Base-by-base conservation (phyloP, 2,797 vertebrate genomes). In the Neomorphus geoffroyi region DNA sequence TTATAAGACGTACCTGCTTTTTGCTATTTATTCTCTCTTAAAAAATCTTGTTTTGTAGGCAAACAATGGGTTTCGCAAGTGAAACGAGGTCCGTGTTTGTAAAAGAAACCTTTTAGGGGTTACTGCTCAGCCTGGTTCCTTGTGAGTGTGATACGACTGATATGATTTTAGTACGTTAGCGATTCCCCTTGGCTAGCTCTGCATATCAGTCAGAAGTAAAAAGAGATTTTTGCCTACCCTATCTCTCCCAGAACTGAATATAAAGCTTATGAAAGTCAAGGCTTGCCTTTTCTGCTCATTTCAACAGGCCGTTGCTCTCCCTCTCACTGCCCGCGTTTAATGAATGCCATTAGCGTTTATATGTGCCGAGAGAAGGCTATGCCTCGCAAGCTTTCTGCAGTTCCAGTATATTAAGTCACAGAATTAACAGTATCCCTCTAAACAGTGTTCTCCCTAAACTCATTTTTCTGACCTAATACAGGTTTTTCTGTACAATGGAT, bases 91-190 rank as follows among this genome's bases (percentile, higher is more conserved):
- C 92, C 4, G 2, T 6, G 6, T 48, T 23, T 71, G 65, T 48
- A 30, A 72, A 65, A 53, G 18, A 67, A 81, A 82, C 21, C 15
- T 87, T 61, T 56, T 8, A 62, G 60, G 27, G 15, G 4, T 43
- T 71, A 14, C 60, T 86, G 21, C 45, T 75, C 22, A 12, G 24
- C 11, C 50, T 85, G 24, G 11, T 28, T 84, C 61, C 15, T 81
- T 43, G 3, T 4, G 61, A 61, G 46, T 43, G 92, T 89, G n/a
- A n/a, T n/a, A n/a, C 58, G 33, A 19, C 43, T 53, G 45, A 37
- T 57, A 24, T 0, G 0, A 46, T 45, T 77, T 79, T 37, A 30
- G 3, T 7, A 6, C 1, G 1, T 18, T 28, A 13, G 28, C 3
- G 1, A n/a, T 19, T 95, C 35, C 78, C 43, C 73, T 88, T 5